Evolutionary conservation across 2,113 vertebrate genomes (phyloP).

Genomic region (Corythoichthys intestinalis): DNA sequence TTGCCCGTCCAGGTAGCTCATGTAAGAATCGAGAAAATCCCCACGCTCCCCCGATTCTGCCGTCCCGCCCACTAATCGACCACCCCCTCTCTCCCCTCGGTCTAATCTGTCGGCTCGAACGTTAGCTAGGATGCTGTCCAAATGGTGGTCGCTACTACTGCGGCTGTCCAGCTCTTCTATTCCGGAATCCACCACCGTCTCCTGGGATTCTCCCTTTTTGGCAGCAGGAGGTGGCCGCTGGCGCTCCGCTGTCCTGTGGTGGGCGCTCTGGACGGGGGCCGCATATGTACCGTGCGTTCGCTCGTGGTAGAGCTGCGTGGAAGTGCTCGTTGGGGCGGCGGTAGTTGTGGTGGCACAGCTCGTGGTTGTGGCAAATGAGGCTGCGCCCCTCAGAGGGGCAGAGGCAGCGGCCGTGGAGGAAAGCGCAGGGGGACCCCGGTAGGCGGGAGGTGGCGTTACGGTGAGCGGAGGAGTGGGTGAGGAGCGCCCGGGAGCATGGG

Average conservation of each 20-base stretch:
- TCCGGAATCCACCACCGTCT: constrained; percentile 86
- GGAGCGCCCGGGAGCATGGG: constrained; percentile 57
- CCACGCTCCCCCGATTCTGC: constrained; percentile 70
- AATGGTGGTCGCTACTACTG: constrained; percentile 89
- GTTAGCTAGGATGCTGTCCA: constrained; percentile 81
- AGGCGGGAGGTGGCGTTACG: constrained; percentile 60
- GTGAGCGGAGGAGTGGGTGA: constrained; percentile 68
- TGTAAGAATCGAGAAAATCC: constrained; percentile 88
- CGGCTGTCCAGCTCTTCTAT: constrained; percentile 91
- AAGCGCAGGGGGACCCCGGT: constrained; percentile 47
- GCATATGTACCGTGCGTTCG: constrained; percentile 50
- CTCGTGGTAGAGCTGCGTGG: constrained; percentile 61
- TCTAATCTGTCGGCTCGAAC: constrained; percentile 58
- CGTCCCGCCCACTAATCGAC: constrained; percentile 41
- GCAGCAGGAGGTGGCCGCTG: constrained; percentile 45
- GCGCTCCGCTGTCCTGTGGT: constrained; percentile 56
- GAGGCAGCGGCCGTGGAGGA: constrained; percentile 53
- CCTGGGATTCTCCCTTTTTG: constrained; percentile 76
- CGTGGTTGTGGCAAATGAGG: constrained; percentile 50
- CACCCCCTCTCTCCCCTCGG: constrained; percentile 52
- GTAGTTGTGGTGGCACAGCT: constrained; percentile 55
- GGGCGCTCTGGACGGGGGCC: constrained; percentile 38
- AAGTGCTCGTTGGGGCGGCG: constrained; percentile 58
- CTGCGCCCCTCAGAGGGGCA: constrained; percentile 43
- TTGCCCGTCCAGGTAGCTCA: constrained; percentile 88